Percentiles rank a stretch among this genome's conserved stretches.
These are phyloP conservation scores for Oceanites oceanicus DNA, from an alignment of 2,113 vertebrate genomes.

Conservation along the genomic window DNA sequence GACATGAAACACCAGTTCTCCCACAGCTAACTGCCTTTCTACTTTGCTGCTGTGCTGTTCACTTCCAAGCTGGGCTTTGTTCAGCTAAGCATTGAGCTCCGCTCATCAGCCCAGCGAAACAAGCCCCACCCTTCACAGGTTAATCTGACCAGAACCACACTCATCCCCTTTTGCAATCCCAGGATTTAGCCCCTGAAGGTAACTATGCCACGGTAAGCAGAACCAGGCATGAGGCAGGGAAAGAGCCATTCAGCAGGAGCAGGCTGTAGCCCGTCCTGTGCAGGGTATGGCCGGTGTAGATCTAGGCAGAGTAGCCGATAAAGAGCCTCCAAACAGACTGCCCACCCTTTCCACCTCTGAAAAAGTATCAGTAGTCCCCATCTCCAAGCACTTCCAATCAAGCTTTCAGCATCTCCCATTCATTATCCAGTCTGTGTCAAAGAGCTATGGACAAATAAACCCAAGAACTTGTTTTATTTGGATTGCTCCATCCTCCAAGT, in stretches of 20 bases:
- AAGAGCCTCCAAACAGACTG: background rate
- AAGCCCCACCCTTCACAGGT: background rate
- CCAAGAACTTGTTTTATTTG: background rate
- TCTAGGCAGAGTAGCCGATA: background rate
- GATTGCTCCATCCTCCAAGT: background rate
- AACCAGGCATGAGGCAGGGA: background rate
- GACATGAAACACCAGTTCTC: background rate
- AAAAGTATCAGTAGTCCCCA: background rate
- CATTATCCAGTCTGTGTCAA: background rate
- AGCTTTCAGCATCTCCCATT: background rate
- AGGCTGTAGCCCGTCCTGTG: background rate
- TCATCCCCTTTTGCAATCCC: background rate
- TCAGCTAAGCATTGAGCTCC: background rate
- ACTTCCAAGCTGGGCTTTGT: background rate
- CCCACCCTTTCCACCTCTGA: background rate
- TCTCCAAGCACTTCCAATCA: background rate
- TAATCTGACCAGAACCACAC: background rate
- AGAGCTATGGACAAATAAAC: background rate
- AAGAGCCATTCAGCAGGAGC: background rate
- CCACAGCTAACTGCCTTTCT: background rate
- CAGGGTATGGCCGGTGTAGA: fast-evolving
- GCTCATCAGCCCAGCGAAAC: background rate
- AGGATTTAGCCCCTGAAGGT: background rate
- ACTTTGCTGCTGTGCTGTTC: background rate
- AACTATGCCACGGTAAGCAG: background rate